Conservation (phyloP, 2,113 vertebrate species). For the Pavo muticus region DNA sequence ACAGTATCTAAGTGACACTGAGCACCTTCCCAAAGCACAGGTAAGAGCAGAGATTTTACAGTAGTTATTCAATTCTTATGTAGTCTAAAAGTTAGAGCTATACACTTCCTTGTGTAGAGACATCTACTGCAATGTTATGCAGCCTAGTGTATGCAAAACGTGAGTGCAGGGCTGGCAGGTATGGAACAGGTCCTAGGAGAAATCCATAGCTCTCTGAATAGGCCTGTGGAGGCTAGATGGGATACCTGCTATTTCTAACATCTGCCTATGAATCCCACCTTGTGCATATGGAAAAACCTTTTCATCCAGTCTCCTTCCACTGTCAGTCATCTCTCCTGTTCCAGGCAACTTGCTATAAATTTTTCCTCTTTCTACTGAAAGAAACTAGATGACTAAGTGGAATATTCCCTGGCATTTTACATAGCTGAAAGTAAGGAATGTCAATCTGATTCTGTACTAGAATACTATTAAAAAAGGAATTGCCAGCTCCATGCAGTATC, state of each 20-base stretch:
- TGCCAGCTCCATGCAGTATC: neutral
- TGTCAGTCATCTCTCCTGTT: neutral
- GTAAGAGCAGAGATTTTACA: neutral
- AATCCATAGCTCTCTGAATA: neutral
- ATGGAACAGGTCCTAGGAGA: neutral
- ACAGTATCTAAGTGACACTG: neutral
- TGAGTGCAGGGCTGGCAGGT: neutral
- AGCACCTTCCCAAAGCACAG: neutral
- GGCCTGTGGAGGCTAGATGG: neutral
- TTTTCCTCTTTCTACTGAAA: neutral
- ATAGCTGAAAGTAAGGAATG: neutral
- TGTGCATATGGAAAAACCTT: neutral
- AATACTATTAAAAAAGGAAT: neutral
- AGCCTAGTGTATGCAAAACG: neutral
- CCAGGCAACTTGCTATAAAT: neutral
- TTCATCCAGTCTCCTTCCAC: neutral
- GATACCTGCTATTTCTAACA: neutral
- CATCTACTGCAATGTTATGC: neutral
- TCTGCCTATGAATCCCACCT: neutral
- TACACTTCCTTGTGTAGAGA: neutral
- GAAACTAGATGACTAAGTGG: neutral
- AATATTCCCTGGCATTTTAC: neutral
- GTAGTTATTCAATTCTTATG: neutral
- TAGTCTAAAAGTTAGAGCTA: neutral
- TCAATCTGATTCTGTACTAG: neutral